These are phyloP conservation scores for Zoanthus sansibaricus DNA, from an alignment of 92 coral and sea anemone species.

Conservation along the genomic window DNA sequence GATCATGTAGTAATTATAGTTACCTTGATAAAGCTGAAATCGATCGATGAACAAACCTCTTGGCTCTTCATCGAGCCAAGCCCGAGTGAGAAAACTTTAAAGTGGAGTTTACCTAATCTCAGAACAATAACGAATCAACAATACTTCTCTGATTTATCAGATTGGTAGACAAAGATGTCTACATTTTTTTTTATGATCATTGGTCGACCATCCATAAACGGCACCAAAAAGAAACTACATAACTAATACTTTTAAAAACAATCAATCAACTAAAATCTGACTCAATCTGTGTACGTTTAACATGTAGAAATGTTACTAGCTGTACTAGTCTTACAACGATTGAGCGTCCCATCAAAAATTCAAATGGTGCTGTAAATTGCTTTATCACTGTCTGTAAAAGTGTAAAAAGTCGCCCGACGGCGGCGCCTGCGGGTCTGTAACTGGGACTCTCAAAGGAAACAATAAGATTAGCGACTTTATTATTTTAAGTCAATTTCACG, in stretches of 20 bases:
- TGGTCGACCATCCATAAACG: neutral
- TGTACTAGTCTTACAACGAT: neutral
- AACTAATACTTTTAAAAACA: no score
- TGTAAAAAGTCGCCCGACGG: conserved; percentile 64
- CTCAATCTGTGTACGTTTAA: neutral
- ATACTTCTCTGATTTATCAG: no score
- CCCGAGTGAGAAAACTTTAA: no score
- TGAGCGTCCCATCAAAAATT: neutral
- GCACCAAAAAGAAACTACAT: no score
- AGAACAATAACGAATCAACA: no score
- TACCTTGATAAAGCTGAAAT: conserved; percentile 4
- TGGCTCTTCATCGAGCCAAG: no score
- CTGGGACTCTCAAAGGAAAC: conserved; percentile 60
- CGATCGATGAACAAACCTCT: neutral
- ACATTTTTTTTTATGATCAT: neutral
- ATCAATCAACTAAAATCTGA: no score
- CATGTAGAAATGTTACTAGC: no score
- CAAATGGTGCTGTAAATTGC: conserved; percentile 25
- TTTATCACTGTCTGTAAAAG: conserved; percentile 54
- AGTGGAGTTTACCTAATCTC: no score
- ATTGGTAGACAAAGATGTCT: no score
- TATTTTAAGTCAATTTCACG: conserved; percentile 55
- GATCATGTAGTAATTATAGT: neutral
- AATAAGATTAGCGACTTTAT: conserved; percentile 70
- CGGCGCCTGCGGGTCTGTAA: conserved; percentile 87